Base-by-base conservation (phyloP, 2,888 invertebrate genomes). In the Polia nebulosa region DNA sequence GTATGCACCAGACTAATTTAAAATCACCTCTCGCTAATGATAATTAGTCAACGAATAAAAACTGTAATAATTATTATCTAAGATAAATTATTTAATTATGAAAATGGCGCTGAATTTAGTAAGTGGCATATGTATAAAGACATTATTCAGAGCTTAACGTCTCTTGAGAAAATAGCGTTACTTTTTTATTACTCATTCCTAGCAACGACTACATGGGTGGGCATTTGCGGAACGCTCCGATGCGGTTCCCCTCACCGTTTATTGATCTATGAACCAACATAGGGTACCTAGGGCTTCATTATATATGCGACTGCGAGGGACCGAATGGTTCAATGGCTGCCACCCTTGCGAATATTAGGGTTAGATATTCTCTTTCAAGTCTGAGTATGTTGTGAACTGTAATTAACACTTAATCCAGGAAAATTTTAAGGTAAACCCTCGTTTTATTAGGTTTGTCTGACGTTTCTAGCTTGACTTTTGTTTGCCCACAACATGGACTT, bases 181-280 rank as follows among this genome's bases (percentile, higher is more conserved):
- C 78, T 81, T 79, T 53, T 81, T 82, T 87, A 85, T 85, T 87
- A 85, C 84, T 86, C 62, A 11, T 52, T 11, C 20, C 0, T 20
- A n/a, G n/a, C n/a, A n/a, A n/a, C n/a, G n/a, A n/a, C n/a, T n/a
- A 84, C 73, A 85, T 74, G 83, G 80, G 82, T 84, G 80, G 81
- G 83, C 82, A 86, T 83, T 82, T 70, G 63, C 80, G 72, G 59
- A 65, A 62, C 84, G 79, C 80, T 77, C 74, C 69, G 70, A 75
- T 76, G 68, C 72, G 76, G 70, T 83, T 85, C 88, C 92, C 92
- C 91, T 89, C 87, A 79, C 67, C 74, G 64, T 80, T 86, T 93
- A 93, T 93, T 86, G 94, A 94, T 93, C 90, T 85, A 76, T 82
- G 83, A 81, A 75, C 82, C 84, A 76, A 85, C 88, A 81, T 88